Percentiles rank a stretch among this genome's conserved stretches.
Evolutionary conservation across 2,888 invertebrate genomes (phyloP).

Genomic region (Proisotoma minuta): DNA sequence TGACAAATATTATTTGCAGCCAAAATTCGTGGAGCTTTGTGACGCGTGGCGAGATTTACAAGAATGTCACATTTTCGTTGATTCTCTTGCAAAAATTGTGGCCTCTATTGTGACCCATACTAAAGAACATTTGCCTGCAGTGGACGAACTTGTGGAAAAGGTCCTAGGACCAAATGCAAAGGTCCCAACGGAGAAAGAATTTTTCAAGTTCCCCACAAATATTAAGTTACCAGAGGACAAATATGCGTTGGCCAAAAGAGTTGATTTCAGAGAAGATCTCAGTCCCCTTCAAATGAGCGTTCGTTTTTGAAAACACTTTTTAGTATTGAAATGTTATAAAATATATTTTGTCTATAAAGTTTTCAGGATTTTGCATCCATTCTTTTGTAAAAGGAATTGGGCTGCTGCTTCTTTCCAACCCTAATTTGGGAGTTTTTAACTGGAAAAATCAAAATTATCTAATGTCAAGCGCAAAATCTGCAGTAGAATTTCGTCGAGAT

Average conservation of each 20-base stretch:
- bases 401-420: conserved; percentile 35
- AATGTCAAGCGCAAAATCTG: conserved; percentile 28
- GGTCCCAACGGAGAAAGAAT: conserved; percentile 30
- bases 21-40: conserved; percentile 32
- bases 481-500: conserved; percentile 34
- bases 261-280: conserved; percentile 28
- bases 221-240: conserved; percentile 24
- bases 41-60: conserved; percentile 34
- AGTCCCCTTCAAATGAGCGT: conserved; percentile 27
- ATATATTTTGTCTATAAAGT: conserved; percentile 21
- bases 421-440: conserved; percentile 37
- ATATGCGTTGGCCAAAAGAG: conserved; percentile 22
- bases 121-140: conserved; percentile 22
- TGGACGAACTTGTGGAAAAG: conserved; percentile 29
- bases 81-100: conserved; percentile 18
- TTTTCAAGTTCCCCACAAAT: conserved; percentile 31
- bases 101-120: conserved; percentile 16
- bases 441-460: conserved; percentile 34
- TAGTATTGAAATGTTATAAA: conserved; percentile 2
- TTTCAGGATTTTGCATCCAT: conserved; percentile 41
- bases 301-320: conserved; percentile 8
- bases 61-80: conserved; percentile 31
- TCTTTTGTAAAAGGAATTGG: conserved; percentile 39
- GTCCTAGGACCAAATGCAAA: conserved; percentile 10
- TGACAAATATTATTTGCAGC: conserved; percentile 19